Base-by-base conservation (phyloP, 2,888 invertebrate species). In the Myathropa florea region DNA sequence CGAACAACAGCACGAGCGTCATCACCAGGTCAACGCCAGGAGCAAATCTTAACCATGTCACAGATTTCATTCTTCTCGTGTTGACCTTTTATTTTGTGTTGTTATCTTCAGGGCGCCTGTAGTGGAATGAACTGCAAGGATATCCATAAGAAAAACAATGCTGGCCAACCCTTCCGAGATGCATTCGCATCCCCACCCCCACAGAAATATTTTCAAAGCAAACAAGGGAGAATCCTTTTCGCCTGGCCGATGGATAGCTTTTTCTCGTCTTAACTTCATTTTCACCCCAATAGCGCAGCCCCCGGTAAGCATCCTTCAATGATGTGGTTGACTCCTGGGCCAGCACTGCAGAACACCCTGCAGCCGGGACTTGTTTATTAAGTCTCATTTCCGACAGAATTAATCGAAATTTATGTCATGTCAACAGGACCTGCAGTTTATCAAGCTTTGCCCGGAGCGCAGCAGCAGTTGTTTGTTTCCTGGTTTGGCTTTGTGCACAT, bases 361-460 rank as follows among this genome's bases (percentile, higher is more conserved):
- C 39, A 63, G 33, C 57, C 33, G 60, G 80, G 65, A 70, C 80
- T 78, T 83, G 78, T 83, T 83, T 83, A 83, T 83, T 72, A 83
- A 78, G 83, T 72, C 61, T 78, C 71, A 36, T 61, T 71, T 65
- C 75, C 65, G 33, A 71, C 65, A 67, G 76, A 67, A 76, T 71
- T 67, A 76, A 80, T 76, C 76, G 76, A 80, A 84, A 80, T 80
- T 76, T 84, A 76, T 84, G 71, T 80, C 84, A 80, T 84, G 76
- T 72, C 84, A 79, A 79, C 75, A 75, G 55, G 46, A 55, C 64
- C 70, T 60, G 36, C 70, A 84, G 33, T 71, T 76, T 80, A 76
- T 70, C 84, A 80, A 60, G 59, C 57, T 36, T 39, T 61, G 71
- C 26, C 80, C 55, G 24, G 18, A 18, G 46, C 18, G 18, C 46